These are phyloP conservation scores for Pomatostomus ruficeps DNA, from an alignment of 2,113 vertebrate species.

Conservation along the genomic window DNA sequence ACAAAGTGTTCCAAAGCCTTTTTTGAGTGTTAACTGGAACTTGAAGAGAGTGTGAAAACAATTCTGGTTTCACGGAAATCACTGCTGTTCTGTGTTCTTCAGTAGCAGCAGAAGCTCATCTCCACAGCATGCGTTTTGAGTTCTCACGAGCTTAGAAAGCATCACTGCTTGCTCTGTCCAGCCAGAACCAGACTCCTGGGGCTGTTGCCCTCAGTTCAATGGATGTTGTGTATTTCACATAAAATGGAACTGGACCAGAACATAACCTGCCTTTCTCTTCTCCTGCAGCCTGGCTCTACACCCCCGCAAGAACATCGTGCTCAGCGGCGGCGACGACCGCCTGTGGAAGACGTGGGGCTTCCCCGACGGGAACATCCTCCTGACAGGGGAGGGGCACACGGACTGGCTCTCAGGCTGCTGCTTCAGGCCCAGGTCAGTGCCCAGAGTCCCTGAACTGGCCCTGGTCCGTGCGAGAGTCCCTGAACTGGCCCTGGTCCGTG, in stretches of 20 bases:
- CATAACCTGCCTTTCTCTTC: neutral
- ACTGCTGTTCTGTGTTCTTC: neutral
- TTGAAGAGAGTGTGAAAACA: neutral
- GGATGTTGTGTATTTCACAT: neutral
- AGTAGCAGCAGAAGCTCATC: neutral
- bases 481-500: constrained; percentile 72
- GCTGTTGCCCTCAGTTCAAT: neutral
- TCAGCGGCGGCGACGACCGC: constrained; percentile 72
- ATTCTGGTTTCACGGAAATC: neutral
- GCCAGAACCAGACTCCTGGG: neutral
- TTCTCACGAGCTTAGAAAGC: neutral
- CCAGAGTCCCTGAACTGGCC: neutral
- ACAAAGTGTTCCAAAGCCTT: neutral
- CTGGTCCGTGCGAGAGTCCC: neutral
- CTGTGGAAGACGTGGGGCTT: constrained; percentile 78
- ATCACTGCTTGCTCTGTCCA: neutral
- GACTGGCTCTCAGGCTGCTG: constrained; percentile 81
- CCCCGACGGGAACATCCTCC: constrained; percentile 68
- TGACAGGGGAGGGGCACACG: constrained; percentile 74
- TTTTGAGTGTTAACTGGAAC: neutral
- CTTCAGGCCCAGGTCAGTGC: constrained; percentile 79
- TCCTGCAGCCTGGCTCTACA: constrained; percentile 65
- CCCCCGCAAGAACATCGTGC: constrained; percentile 61
- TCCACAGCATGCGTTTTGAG: neutral
- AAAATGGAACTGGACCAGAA: neutral